Conservation (phyloP, 2,888 invertebrate species). For the Leucophora obtusa region DNA sequence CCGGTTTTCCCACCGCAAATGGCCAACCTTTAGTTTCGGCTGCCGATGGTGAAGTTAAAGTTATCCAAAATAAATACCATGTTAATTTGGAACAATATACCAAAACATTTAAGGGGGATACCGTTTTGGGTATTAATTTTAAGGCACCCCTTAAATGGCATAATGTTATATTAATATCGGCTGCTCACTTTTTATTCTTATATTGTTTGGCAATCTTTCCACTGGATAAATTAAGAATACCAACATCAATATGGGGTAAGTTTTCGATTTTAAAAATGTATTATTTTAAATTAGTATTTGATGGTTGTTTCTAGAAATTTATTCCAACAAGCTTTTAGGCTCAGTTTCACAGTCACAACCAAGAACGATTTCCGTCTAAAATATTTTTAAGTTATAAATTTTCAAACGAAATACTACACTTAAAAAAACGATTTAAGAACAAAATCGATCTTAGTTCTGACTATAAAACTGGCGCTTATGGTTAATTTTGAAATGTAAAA, state of each 20-base stretch:
- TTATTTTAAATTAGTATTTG: too few species aligned
- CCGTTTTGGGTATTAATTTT: conserved; percentile 79
- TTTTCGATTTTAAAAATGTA: conserved; percentile 69
- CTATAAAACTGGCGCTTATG: too few species aligned
- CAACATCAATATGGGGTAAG: conserved; percentile 83
- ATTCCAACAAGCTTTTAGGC: too few species aligned
- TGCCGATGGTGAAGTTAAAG: conserved; percentile 53
- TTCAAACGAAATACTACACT: too few species aligned
- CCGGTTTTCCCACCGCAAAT: conserved; percentile 53
- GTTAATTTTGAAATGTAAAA: too few species aligned
- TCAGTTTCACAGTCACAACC: too few species aligned
- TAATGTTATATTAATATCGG: conserved; percentile 81
- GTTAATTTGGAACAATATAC: conserved; percentile 74
- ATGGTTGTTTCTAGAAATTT: too few species aligned
- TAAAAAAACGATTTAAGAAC: too few species aligned
- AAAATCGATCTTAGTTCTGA: too few species aligned
- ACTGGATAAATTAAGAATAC: conserved; percentile 74
- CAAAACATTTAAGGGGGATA: conserved; percentile 73
- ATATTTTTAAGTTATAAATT: too few species aligned
- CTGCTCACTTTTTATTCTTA: conserved; percentile 80
- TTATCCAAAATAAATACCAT: conserved; percentile 69
- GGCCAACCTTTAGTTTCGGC: conserved; percentile 56
- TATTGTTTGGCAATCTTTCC: conserved; percentile 76
- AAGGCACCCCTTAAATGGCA: conserved; percentile 83
- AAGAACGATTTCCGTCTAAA: too few species aligned